phyloP scores from a whole-genome alignment of 2,797 vertebrate species.

The Sylvia borin region DNA sequence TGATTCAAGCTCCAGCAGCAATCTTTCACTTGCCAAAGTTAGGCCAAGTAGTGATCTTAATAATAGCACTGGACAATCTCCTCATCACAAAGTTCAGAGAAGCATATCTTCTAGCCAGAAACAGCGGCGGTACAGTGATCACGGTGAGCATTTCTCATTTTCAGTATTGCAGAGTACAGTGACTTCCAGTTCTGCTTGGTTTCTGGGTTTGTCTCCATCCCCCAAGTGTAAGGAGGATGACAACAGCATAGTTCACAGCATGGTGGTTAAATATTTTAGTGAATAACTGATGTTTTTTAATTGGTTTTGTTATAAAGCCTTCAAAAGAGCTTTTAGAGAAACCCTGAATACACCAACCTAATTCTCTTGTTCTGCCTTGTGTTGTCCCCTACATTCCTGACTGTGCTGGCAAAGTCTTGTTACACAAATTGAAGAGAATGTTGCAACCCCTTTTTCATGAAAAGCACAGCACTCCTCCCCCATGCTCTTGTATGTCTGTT shows the following conservation, averaged over 20 bases:
- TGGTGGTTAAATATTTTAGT: background rate
- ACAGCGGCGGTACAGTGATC: conserved; percentile 95
- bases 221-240: background rate
- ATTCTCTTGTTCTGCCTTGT: background rate
- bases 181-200: background rate
- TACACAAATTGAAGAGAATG: conserved; percentile 20
- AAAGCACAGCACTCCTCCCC: background rate
- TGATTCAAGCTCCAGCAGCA: conserved; percentile 96
- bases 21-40: conserved; percentile 91
- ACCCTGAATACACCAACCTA: background rate
- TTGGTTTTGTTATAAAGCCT: background rate
- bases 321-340: background rate
- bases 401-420: background rate
- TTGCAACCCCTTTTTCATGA: conserved; percentile 2
- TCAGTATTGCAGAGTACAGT: background rate
- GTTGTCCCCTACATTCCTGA: conserved; percentile 3
- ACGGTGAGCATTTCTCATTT: conserved; percentile 81
- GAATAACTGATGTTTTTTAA: background rate
- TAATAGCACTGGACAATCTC: conserved; percentile 90
- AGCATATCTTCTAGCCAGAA: conserved; percentile 95
- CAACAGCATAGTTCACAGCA: background rate
- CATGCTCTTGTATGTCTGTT: background rate
- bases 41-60: conserved; percentile 94
- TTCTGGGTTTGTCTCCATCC: background rate
- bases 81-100: conserved; percentile 95